Percentiles rank a stretch among this genome's conserved stretches.
Evolutionary conservation across 2,888 invertebrate species (phyloP).

Genomic region (Tridacna crocea): DNA sequence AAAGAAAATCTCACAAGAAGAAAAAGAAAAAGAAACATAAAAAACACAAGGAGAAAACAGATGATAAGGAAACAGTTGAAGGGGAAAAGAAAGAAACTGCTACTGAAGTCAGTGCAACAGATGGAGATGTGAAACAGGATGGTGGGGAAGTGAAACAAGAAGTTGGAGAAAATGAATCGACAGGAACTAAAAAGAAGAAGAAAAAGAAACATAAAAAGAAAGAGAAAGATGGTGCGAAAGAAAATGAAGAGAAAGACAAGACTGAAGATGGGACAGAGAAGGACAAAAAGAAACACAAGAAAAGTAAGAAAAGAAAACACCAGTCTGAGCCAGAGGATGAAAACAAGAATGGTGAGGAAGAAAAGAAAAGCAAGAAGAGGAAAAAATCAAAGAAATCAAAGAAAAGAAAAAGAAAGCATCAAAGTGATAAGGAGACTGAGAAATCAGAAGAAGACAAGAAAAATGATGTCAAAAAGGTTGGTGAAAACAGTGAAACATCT

Average conservation of each 20-base stretch:
- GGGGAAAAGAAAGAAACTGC: slow-evolving; percentile 52
- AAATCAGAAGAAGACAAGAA: slow-evolving; percentile 48
- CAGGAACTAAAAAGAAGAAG: slow-evolving; percentile 50
- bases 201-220: slow-evolving; percentile 27
- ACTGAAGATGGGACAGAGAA: slow-evolving; percentile 39
- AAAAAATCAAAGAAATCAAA: slow-evolving; percentile 69
- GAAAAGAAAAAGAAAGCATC: slow-evolving; percentile 62
- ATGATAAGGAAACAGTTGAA: slow-evolving; percentile 65
- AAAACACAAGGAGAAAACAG: slow-evolving; percentile 56
- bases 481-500: slow-evolving; percentile 45
- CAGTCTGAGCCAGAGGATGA: slow-evolving; percentile 57
- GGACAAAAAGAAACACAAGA: slow-evolving; percentile 62
- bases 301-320: slow-evolving; percentile 59
- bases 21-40: slow-evolving; percentile 59
- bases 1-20: slow-evolving; percentile 56
- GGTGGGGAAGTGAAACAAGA: slow-evolving; percentile 29
- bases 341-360: slow-evolving; percentile 59
- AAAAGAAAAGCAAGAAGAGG: slow-evolving; percentile 66
- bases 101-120: slow-evolving; percentile 40
- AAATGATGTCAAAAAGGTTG: slow-evolving; percentile 38
- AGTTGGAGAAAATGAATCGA: slow-evolving; percentile 13
- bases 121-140: slow-evolving; percentile 17
- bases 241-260: slow-evolving; percentile 47
- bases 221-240: slow-evolving; percentile 29
- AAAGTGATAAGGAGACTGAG: slow-evolving; percentile 52